phyloP scores from a whole-genome alignment of 2,797 vertebrate species.

The Hydrocynus forskahlii region DNA sequence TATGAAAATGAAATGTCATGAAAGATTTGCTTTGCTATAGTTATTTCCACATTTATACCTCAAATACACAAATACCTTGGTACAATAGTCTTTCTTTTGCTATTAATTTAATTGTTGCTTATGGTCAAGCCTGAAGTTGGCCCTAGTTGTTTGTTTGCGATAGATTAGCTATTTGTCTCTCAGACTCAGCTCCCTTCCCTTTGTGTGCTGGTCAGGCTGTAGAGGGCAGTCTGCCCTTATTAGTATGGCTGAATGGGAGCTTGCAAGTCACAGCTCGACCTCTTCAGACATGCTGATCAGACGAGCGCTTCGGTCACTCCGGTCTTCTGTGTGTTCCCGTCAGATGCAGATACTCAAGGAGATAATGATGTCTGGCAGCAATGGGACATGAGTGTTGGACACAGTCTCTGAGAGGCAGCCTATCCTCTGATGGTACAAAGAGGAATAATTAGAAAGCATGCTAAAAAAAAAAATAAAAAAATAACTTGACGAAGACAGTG shows the following conservation, averaged over 20 bases:
- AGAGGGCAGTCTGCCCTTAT: slow-evolving; percentile 18
- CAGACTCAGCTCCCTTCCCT: neutral
- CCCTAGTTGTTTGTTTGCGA: too few species aligned
- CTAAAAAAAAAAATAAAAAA: too few species aligned
- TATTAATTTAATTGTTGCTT: too few species aligned
- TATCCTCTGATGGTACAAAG: slow-evolving; percentile 19
- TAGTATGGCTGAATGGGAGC: neutral
- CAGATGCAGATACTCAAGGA: neutral
- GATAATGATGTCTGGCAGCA: neutral
- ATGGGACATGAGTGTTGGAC: neutral
- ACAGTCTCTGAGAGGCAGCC: neutral
- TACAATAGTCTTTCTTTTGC: too few species aligned
- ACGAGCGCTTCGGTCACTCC: neutral
- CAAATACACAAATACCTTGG: too few species aligned
- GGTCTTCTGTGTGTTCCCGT: neutral
- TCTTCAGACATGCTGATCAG: neutral
- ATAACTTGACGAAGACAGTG: neutral
- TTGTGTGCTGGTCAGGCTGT: neutral
- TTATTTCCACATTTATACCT: too few species aligned
- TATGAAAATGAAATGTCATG: too few species aligned
- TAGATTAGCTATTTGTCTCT: too few species aligned
- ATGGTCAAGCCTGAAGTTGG: too few species aligned
- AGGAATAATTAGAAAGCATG: neutral
- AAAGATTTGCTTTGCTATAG: too few species aligned
- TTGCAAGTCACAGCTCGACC: neutral